Conservation (phyloP, 30 jellyfish, hydroid and myxozoan genomes). For the Chrysaora quinquecirrha region DNA sequence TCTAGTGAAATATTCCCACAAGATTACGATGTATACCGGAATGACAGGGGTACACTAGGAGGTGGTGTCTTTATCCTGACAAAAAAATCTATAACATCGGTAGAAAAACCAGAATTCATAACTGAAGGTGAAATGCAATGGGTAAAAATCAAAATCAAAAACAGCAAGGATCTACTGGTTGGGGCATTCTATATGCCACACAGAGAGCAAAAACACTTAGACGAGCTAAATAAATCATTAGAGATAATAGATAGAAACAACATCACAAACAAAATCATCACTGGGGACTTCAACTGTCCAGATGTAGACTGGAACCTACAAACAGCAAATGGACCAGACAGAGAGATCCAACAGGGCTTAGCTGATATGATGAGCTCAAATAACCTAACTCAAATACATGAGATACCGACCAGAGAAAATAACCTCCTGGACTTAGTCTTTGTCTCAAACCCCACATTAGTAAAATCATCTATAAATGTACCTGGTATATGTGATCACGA, state of each 20-base stretch:
- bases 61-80: slow-evolving; percentile 13
- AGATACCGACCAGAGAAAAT: slow-evolving; percentile 24
- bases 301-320: slow-evolving; percentile 23
- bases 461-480: background rate
- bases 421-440: slow-evolving; percentile 28
- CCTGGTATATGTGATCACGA: slow-evolving; percentile 54
- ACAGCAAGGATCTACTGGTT: background rate
- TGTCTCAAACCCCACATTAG: slow-evolving; percentile 38
- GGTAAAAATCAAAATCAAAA: background rate
- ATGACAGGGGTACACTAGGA: slow-evolving; percentile 2
- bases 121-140: slow-evolving; percentile 3
- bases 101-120: background rate
- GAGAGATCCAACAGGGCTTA: slow-evolving; percentile 21
- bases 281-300: slow-evolving; percentile 47
- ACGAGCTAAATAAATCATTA: slow-evolving; percentile 31
- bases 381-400: slow-evolving; percentile 14
- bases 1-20: slow-evolving; percentile 7
- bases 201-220: background rate
- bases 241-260: slow-evolving; percentile 8
- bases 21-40: background rate
- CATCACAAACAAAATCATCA: slow-evolving; percentile 24
- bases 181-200: slow-evolving; percentile 4
- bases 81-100: background rate
- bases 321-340: slow-evolving; percentile 4
- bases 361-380: slow-evolving; percentile 17